These are phyloP conservation scores for Magallana gigas DNA, from an alignment of 1,140 invertebrate genomes.

Conservation along the genomic window DNA sequence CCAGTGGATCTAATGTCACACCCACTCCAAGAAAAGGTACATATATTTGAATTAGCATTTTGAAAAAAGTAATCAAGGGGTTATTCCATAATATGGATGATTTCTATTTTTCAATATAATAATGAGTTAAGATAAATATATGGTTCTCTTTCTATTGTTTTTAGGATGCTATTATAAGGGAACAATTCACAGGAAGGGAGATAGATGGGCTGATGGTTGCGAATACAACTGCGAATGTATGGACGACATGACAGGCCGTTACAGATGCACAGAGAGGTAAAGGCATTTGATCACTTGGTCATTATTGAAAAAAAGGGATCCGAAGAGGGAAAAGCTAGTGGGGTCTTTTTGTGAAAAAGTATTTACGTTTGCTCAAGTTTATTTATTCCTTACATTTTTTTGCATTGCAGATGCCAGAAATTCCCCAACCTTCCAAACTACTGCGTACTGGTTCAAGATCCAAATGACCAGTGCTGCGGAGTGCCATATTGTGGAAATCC, in stretches of 20 bases:
- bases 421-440: conserved; percentile 65
- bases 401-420: conserved; percentile 59
- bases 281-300: neutral
- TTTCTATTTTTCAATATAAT: too few relatives aligned
- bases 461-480: conserved; percentile 65
- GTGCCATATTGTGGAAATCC: conserved; percentile 58
- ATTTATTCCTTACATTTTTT: neutral
- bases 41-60: neutral
- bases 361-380: too few relatives aligned
- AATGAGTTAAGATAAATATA: neutral
- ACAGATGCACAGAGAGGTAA: conserved; percentile 51
- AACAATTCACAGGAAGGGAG: conserved; percentile 41
- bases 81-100: too few relatives aligned
- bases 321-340: too few relatives aligned
- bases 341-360: too few relatives aligned
- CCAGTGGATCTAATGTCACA: neutral
- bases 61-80: neutral
- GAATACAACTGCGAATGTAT: conserved; percentile 50
- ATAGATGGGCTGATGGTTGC: conserved; percentile 55
- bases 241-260: conserved; percentile 42
- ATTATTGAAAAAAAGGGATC: too few relatives aligned
- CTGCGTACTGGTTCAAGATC: conserved; percentile 62
- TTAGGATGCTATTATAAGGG: conserved; percentile 50
- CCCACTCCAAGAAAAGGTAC: conserved; percentile 47
- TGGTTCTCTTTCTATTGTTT: neutral